phyloP scores from a whole-genome alignment of 37 sponge, comb jelly and placozoan genomes.

The Halichondria panicea region DNA sequence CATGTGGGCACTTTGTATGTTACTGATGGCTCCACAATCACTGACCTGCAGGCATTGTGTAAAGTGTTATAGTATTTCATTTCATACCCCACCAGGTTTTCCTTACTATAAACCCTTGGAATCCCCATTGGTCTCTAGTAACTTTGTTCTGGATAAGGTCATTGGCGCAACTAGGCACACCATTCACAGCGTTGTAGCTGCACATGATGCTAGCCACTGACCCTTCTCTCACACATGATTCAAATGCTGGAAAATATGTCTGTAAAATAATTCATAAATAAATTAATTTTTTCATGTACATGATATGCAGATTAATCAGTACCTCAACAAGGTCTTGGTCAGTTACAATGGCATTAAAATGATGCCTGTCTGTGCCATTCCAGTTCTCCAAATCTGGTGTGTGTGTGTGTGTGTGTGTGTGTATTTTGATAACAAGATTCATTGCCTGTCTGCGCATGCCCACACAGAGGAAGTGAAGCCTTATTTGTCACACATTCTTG shows the following conservation, averaged over 20 bases:
- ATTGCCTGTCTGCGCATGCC: no score
- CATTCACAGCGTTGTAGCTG: constrained; percentile 73
- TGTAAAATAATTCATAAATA: no score
- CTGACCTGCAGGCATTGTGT: constrained; percentile 47
- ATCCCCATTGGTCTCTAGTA: constrained; percentile 34
- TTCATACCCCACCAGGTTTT: not conserved
- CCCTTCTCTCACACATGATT: constrained; percentile 51
- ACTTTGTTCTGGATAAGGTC: constrained; percentile 23
- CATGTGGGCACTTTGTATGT: constrained; percentile 63
- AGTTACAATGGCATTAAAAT: constrained; percentile 57
- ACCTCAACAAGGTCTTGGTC: constrained; percentile 41
- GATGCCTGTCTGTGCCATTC: constrained; percentile 55
- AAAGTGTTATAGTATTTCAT: not conserved
- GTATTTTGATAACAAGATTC: not conserved
- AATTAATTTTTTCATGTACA: not conserved
- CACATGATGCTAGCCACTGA: constrained; percentile 60
- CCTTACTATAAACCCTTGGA: constrained; percentile 49
- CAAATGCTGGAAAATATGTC: constrained; percentile 58
- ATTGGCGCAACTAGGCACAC: constrained; percentile 62
- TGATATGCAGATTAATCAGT: not conserved
- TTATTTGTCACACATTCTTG: no score
- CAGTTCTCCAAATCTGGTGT: constrained; percentile 73
- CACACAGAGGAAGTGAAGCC: no score
- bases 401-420: constrained; percentile 1
- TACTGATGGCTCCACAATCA: constrained; percentile 80